Conservation (phyloP, 2,113 vertebrate species). For the Polypterus bichir region DNA sequence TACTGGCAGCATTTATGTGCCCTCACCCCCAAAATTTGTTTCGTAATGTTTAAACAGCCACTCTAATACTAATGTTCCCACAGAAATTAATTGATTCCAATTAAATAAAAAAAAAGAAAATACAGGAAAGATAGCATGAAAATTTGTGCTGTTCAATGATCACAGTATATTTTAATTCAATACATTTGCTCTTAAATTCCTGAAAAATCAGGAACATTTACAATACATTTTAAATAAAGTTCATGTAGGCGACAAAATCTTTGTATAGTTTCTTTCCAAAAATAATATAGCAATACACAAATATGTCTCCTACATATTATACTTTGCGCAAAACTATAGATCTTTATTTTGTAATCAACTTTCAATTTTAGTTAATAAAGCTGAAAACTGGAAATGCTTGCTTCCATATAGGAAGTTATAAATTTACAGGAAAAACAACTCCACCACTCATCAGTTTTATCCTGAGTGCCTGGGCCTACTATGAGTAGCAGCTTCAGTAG, state of each 20-base stretch:
- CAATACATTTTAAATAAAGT: conserved; percentile 53
- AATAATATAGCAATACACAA: conserved; percentile 55
- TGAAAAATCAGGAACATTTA: conserved; percentile 35
- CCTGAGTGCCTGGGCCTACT: conserved; percentile 46
- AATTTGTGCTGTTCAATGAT: conserved; percentile 51
- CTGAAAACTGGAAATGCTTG: conserved; percentile 48
- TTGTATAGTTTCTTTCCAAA: conserved; percentile 51
- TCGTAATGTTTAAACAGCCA: conserved; percentile 32
- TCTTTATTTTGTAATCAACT: conserved; percentile 38
- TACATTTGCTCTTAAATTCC: conserved; percentile 44
- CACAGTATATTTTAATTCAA: conserved; percentile 53
- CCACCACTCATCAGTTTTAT: conserved; percentile 41
- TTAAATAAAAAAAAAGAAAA: conserved; percentile 36
- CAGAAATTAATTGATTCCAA: conserved; percentile 32
- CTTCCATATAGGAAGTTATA: conserved; percentile 37
- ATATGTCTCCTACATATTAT: conserved; percentile 45
- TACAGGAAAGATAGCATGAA: conserved; percentile 32
- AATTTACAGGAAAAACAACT: conserved; percentile 32
- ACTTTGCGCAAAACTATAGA: conserved; percentile 42
- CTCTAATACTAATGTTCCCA: conserved; percentile 44
- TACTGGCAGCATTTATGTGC: conserved; percentile 41
- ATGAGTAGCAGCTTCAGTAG: conserved; percentile 38
- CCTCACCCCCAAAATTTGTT: conserved; percentile 27
- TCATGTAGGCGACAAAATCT: conserved; percentile 51
- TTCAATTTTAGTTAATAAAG: conserved; percentile 38